Base-by-base conservation (phyloP, 23 tunicate genomes). In the Ascidia mentula region DNA sequence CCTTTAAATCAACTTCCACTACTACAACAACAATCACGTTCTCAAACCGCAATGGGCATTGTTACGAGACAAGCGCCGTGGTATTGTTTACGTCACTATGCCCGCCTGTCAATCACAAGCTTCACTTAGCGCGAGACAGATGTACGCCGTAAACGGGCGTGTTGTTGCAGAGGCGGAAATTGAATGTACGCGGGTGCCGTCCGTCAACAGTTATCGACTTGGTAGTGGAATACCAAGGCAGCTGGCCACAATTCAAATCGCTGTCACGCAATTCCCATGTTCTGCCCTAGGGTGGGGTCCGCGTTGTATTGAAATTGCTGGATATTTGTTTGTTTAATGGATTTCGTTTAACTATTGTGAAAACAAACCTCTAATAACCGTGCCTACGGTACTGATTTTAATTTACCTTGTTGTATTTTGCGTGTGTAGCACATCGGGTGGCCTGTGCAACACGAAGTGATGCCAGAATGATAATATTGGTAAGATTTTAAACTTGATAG, bases 21-120 rank as follows among this genome's bases (percentile, higher is more conserved):
- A 53, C 65, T 9, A 20, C 65, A 53, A 53, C 22, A 53, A 53
- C 24, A 53, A 53, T 28, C 22, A 6, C 65, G 65, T 53, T 53
- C 65, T 53, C 24, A 9, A 53, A 53, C 65, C 65, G 65, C 65
- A 53, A 53, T 53, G 13, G 65, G 65, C 13, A 53, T 53, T 53
- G 65, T 53, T 28, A 26, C 65, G 65, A 53, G 24, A 53, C 65
- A 20, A 9, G 65, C 65, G 28, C 2, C 24, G 2, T 53, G 13
- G 13, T 53, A 53, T 53, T 53, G 65, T 53, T 53, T 26, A 53
- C 65, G 28, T 3, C 65, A 53, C 65, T 26, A 53, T 53, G 65
- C 13, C 24, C 12, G 24, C 22, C 65, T 53, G 65, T 53, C 65
- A 53, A 53, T 53, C 65, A 53, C 7, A 9, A 6, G n/a, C 65